Evolutionary conservation across 2,797 vertebrate species (phyloP), one percentile per base, ranked within the genome.

Genomic region (Mustela erminea): DNA sequence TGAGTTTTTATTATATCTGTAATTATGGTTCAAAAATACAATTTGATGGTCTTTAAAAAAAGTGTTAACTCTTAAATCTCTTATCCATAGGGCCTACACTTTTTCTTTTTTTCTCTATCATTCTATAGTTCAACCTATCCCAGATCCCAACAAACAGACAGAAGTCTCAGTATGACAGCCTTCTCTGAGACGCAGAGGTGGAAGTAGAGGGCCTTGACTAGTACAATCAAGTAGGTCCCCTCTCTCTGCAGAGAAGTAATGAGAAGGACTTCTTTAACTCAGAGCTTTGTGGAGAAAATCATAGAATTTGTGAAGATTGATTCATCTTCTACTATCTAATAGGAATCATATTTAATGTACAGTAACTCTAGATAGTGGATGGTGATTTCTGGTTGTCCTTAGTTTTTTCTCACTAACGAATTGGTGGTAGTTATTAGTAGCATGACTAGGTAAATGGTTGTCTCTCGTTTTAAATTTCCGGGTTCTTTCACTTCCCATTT

Each of bases 1-100:
- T 87, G 54, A n/a, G 4, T 52, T 97, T 97, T 98, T 96, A 95
- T 95, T 95, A 89, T 94, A 97, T 90, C 38, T 95, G 41, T 92
- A 97, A 97, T 93, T 94, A 95, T 32, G 86, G n/a, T 90, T 91
- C 60, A 93, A 66, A 96, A 96, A 38, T 82, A 68, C 46, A 82
- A 60, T 96, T 80, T 93, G 41, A 90, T 82, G 43, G 85, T 81
- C 20, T 60, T 84, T 21, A 58, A 82, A 86, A 90, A 90, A 49
- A 56, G 23, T 54, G 54, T 95, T 92, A 87, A 95, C 66, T 95
- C 68, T 95, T 84, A 58, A 95, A 93, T 93, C 17, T 92, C 77
- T 90, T 93, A 95, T 72, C 29, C 27, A 54, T 8, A 74, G 0
- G 38, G 1, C 1, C 32, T 96, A 93, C 25, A 52, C 11, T 58